A percentile compares a stretch with the other conserved stretches of the same genome.
Evolutionary conservation across 1,140 invertebrate genomes (phyloP).

Genomic region (Drosophila watanabei): DNA sequence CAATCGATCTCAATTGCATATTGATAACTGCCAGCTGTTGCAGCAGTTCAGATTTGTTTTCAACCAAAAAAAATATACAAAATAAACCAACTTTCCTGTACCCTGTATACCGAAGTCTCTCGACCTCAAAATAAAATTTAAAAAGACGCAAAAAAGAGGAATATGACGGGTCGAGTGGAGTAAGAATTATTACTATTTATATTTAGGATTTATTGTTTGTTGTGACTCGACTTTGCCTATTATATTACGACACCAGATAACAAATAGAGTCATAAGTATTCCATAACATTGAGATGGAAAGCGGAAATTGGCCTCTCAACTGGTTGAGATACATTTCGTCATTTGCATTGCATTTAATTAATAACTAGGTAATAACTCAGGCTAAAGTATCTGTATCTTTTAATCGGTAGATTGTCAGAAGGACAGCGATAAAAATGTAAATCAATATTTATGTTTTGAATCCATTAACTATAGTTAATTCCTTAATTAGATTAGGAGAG

Average conservation of each 20-base stretch:
- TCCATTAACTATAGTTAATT: background rate
- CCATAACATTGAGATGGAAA: slow-evolving; percentile 27
- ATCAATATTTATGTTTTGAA: background rate
- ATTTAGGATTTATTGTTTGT: slow-evolving; percentile 38
- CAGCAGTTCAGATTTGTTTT: background rate
- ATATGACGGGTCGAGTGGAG: slow-evolving; percentile 1
- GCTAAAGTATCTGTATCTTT: slow-evolving; percentile 4
- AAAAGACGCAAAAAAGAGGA: background rate
- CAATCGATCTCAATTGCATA: slow-evolving; percentile 24
- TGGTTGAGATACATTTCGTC: slow-evolving; percentile 18
- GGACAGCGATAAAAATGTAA: slow-evolving; percentile 6
- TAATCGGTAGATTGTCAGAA: slow-evolving; percentile 3
- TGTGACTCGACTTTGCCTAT: slow-evolving; percentile 21
- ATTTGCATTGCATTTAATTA: slow-evolving; percentile 8
- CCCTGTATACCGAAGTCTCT: background rate
- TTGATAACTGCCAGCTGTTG: slow-evolving; percentile 5
- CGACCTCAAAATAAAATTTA: background rate
- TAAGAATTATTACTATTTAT: slow-evolving; percentile 29
- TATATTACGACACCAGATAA: slow-evolving; percentile 34
- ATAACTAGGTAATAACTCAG: slow-evolving; percentile 23
- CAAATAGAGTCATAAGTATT: slow-evolving; percentile 38
- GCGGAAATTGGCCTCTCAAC: slow-evolving; percentile 28
- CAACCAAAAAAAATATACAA: background rate
- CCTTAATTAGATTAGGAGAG: background rate
- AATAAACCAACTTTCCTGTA: background rate